Percentiles rank a stretch among this genome's conserved stretches.
phyloP scores from a whole-genome alignment of 2,888 invertebrate genomes.

The Clitarchus hookeri region DNA sequence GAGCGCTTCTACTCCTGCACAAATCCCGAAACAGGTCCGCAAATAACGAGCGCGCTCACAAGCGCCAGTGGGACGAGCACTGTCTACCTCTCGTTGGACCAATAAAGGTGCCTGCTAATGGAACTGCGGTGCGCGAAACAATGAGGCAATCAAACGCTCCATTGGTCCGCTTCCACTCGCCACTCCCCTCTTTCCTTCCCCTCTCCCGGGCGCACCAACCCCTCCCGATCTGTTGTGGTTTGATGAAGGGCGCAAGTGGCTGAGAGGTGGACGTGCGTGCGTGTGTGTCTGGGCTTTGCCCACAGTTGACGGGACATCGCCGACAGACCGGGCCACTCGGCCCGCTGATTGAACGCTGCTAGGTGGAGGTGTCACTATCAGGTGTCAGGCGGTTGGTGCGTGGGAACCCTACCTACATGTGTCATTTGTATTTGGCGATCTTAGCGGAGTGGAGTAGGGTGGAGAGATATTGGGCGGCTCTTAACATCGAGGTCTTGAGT shows the following conservation, averaged over 20 bases:
- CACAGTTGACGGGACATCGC: background rate
- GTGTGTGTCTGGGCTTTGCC: background rate
- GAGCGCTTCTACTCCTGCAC: too few species aligned
- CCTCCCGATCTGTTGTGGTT: background rate
- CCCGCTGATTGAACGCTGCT: too few species aligned
- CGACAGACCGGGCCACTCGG: too few species aligned
- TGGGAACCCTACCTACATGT: too few species aligned
- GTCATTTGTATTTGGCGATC: too few species aligned
- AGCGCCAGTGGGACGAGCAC: background rate
- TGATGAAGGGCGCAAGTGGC: constrained; percentile 5
- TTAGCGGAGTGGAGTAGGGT: too few species aligned
- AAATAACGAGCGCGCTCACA: background rate
- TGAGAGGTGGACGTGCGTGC: background rate
- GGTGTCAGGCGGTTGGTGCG: too few species aligned
- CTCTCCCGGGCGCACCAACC: too few species aligned
- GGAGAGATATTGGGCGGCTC: too few species aligned
- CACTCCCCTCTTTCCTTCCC: background rate
- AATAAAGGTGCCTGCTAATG: background rate
- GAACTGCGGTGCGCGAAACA: constrained; percentile 9
- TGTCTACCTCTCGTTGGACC: background rate
- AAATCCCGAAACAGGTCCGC: too few species aligned
- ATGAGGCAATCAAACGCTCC: constrained; percentile 14
- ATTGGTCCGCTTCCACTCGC: background rate
- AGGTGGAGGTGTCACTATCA: too few species aligned
- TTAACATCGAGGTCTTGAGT: too few species aligned